These are phyloP conservation scores for Ectemnius cavifrons DNA, from an alignment of 2,888 invertebrate species.

Conservation along the genomic window DNA sequence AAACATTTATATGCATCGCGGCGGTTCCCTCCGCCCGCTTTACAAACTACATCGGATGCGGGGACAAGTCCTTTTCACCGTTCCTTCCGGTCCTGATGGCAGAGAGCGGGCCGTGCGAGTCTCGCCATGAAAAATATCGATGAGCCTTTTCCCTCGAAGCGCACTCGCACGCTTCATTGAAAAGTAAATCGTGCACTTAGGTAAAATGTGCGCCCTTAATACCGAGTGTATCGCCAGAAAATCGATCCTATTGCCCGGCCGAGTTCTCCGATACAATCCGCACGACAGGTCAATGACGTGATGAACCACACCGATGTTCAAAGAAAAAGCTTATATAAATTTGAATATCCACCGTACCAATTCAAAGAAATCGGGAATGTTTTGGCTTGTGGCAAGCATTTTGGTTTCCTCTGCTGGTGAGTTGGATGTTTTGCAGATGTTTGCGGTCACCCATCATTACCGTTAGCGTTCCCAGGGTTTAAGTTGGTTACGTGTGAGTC, in stretches of 20 bases:
- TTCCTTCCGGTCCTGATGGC: slow-evolving; percentile 35
- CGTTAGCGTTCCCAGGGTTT: background rate
- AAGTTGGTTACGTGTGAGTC: background rate
- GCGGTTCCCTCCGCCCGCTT: slow-evolving; percentile 44
- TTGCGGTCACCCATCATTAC: background rate
- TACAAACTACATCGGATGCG: slow-evolving; percentile 58
- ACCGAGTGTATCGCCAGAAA: background rate
- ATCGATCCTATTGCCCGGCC: no score
- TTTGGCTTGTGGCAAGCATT: no score
- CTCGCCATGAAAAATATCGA: slow-evolving; percentile 31
- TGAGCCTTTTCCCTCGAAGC: background rate
- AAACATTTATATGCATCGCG: slow-evolving; percentile 65
- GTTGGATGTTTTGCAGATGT: no score
- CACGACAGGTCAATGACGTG: no score
- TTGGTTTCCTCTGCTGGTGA: no score
- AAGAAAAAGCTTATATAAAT: no score
- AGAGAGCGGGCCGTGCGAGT: slow-evolving; percentile 24
- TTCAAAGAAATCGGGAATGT: no score
- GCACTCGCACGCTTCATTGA: slow-evolving; percentile 11
- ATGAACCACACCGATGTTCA: no score
- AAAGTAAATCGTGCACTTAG: slow-evolving; percentile 13
- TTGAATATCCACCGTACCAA: no score
- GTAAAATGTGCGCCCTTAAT: background rate
- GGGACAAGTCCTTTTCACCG: slow-evolving; percentile 58
- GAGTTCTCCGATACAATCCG: no score